Percentiles rank a stretch among this genome's conserved stretches.
phyloP scores from a whole-genome alignment of 2,888 invertebrate species.

The Drosophila acutilabella region DNA sequence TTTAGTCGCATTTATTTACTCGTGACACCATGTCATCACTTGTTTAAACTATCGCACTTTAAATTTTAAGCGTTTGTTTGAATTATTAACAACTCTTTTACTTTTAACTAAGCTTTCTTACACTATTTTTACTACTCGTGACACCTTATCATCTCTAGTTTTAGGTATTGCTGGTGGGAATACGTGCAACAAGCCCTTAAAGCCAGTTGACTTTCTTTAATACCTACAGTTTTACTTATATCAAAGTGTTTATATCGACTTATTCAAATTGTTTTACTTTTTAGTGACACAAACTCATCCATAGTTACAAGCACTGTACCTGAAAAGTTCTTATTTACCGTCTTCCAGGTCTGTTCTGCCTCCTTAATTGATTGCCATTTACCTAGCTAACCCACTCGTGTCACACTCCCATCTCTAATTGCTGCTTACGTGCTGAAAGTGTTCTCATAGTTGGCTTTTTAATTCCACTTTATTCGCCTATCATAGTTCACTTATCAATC shows the following conservation, averaged over 20 bases:
- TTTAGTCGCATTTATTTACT: not conserved
- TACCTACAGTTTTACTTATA: too few relatives aligned
- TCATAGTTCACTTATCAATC: conserved; percentile 12
- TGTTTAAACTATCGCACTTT: not conserved
- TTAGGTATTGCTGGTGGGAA: too few relatives aligned
- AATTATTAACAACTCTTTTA: too few relatives aligned
- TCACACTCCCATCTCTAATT: conserved; percentile 9
- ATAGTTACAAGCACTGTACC: not conserved
- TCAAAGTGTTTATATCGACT: too few relatives aligned
- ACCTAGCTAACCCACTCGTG: not conserved
- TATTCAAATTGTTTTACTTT: too few relatives aligned
- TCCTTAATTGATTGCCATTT: too few relatives aligned
- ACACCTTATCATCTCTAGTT: conserved; percentile 1
- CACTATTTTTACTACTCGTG: not conserved
- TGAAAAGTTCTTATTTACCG: not conserved
- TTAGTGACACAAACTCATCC: conserved; percentile 1
- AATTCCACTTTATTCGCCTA: conserved; percentile 1
- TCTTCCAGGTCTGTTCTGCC: too few relatives aligned
- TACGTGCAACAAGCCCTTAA: too few relatives aligned
- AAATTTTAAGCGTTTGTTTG: not conserved
- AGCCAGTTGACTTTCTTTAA: too few relatives aligned
- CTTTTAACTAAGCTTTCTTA: too few relatives aligned
- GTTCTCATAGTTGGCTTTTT: conserved; percentile 6
- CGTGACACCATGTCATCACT: not conserved
- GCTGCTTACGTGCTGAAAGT: not conserved